phyloP scores from a whole-genome alignment of 2,888 invertebrate genomes.

The Nudaria mundana region DNA sequence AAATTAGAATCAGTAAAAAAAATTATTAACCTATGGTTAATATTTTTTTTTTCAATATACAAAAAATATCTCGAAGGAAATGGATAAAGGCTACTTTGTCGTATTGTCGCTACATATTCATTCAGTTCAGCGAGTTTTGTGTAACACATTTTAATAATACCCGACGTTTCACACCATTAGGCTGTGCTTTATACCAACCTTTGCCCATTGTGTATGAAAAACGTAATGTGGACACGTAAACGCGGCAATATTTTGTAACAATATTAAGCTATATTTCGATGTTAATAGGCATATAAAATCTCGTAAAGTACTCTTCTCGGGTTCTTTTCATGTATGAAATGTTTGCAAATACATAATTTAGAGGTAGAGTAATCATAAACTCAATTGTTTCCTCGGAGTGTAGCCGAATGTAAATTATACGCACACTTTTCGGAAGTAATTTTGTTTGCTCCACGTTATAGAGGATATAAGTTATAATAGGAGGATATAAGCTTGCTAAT shows the following conservation, averaged over 20 bases:
- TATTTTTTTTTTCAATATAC: too few relatives aligned
- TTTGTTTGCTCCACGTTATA: too few relatives aligned
- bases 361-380: too few relatives aligned
- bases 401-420: too few relatives aligned
- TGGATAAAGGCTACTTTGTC: slow-evolving; percentile 12
- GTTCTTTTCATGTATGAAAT: slow-evolving; percentile 16
- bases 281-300: slow-evolving; percentile 20
- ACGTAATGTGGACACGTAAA: slow-evolving; percentile 18
- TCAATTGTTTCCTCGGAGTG: too few relatives aligned
- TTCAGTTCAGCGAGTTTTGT: slow-evolving; percentile 36
- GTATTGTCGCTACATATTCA: slow-evolving; percentile 31
- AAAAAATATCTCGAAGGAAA: too few relatives aligned
- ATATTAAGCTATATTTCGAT: slow-evolving; percentile 26
- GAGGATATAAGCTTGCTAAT: too few relatives aligned
- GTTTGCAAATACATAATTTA: too few relatives aligned
- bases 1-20: too few relatives aligned
- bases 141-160: slow-evolving; percentile 50
- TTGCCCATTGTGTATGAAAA: slow-evolving; percentile 28
- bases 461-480: too few relatives aligned
- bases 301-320: slow-evolving; percentile 3
- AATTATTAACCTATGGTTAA: too few relatives aligned
- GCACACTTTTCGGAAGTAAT: too few relatives aligned
- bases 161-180: slow-evolving; percentile 45
- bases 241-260: slow-evolving; percentile 27
- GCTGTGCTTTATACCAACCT: slow-evolving; percentile 44